A percentile compares a stretch with the other conserved stretches of the same genome.
Evolutionary conservation across 37 sponge, comb jelly and placozoan species (phyloP).

Genomic region (Ianthella basta): DNA sequence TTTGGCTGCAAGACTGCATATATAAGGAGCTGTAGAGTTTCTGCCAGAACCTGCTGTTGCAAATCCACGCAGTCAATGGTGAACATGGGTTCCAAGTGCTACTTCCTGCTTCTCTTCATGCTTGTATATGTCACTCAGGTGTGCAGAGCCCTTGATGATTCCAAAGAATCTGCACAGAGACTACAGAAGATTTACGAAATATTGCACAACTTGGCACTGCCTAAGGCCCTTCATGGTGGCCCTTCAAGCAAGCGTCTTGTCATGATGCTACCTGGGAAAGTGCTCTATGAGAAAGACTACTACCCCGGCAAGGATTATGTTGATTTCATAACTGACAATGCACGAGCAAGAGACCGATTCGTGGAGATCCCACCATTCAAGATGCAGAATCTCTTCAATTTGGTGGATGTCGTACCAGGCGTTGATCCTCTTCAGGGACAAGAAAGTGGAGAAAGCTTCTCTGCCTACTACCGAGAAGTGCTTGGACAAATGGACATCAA

Average conservation of each 20-base stretch:
- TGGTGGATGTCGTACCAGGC: slow-evolving; percentile 63
- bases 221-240: slow-evolving; percentile 10
- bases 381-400: slow-evolving; percentile 62
- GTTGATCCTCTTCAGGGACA: slow-evolving; percentile 34
- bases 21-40: too few relatives aligned
- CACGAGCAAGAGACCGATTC: neutral
- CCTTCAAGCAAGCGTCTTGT: slow-evolving; percentile 36
- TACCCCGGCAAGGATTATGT: slow-evolving; percentile 56
- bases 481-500: slow-evolving; percentile 40
- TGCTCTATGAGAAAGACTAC: slow-evolving; percentile 67
- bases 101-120: too few relatives aligned
- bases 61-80: too few relatives aligned
- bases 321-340: slow-evolving; percentile 3
- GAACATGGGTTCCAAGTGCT: too few relatives aligned
- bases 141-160: neutral
- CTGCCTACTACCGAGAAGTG: slow-evolving; percentile 32
- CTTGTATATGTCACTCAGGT: too few relatives aligned
- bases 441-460: slow-evolving; percentile 60
- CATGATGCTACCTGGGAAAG: slow-evolving; percentile 57
- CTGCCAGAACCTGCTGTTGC: too few relatives aligned
- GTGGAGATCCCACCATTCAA: slow-evolving; percentile 53
- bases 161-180: neutral
- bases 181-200: slow-evolving; percentile 34
- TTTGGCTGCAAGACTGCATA: too few relatives aligned
- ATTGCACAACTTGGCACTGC: slow-evolving; percentile 35